A percentile compares a stretch with the other conserved stretches of the same genome.
Evolutionary conservation across 2,113 vertebrate species (phyloP).

Genomic region (Telmatochromis sp.): DNA sequence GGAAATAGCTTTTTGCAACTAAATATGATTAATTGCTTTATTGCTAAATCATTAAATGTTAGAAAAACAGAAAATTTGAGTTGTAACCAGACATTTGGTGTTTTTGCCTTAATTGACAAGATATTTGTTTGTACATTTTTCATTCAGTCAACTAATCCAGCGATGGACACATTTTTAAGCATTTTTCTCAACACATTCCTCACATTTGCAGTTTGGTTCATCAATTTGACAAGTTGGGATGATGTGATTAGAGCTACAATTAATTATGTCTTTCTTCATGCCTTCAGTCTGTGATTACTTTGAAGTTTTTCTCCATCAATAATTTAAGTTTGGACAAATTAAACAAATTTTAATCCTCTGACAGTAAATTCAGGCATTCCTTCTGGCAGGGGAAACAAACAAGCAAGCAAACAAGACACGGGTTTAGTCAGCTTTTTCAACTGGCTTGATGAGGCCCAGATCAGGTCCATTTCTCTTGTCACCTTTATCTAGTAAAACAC

Average conservation of each 20-base stretch:
- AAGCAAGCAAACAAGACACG: not conserved
- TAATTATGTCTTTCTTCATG: not conserved
- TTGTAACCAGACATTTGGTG: not conserved
- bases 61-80: not conserved
- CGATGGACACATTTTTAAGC: not conserved
- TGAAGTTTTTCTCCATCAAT: not conserved
- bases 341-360: not conserved
- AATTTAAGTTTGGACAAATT: not conserved
- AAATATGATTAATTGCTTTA: not conserved
- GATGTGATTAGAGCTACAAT: not conserved
- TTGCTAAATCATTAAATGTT: not conserved
- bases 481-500: constrained; percentile 40
- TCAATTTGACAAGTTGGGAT: not conserved
- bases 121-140: not conserved
- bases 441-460: constrained; percentile 45
- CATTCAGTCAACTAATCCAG: not conserved
- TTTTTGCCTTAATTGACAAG: not conserved
- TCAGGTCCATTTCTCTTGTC: constrained; percentile 40
- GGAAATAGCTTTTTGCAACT: not conserved
- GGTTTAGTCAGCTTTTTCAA: constrained; percentile 15
- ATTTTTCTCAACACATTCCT: not conserved
- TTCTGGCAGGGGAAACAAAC: not conserved
- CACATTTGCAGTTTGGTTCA: not conserved
- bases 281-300: not conserved
- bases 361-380: not conserved